Conservation (phyloP, 2,797 vertebrate genomes). For the Allobates femoralis region DNA sequence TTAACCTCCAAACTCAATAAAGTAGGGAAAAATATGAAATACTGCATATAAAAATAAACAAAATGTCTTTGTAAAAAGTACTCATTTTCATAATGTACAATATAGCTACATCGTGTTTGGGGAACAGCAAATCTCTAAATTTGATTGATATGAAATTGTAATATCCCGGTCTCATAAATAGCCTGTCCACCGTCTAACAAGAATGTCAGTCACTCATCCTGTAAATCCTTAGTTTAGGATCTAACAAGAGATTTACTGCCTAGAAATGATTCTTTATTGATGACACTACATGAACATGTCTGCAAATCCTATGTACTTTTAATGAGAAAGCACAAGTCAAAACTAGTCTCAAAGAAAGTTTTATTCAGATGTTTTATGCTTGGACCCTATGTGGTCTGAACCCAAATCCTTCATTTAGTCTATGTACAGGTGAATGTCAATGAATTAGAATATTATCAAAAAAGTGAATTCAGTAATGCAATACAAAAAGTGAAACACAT, state of each 20-base stretch:
- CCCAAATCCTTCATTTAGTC: too few species aligned
- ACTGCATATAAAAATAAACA: background rate
- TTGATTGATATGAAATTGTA: conserved; percentile 49
- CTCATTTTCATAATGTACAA: background rate
- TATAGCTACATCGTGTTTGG: conserved; percentile 23
- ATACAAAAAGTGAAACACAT: too few species aligned
- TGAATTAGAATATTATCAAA: too few species aligned
- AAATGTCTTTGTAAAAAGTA: background rate
- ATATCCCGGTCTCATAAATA: conserved; percentile 66
- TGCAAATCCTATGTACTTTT: conserved; percentile 74
- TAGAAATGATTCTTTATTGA: conserved; percentile 85
- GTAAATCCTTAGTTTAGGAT: conserved; percentile 77
- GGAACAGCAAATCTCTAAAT: conserved; percentile 51
- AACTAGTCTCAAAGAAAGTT: conserved; percentile 75
- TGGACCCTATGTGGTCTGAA: too few species aligned
- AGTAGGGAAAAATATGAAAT: background rate
- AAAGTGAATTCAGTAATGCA: too few species aligned
- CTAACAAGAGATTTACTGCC: conserved; percentile 82
- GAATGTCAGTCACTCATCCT: conserved; percentile 78
- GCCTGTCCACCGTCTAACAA: conserved; percentile 76
- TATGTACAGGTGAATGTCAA: too few species aligned
- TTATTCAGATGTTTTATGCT: conserved; percentile 68
- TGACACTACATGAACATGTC: conserved; percentile 75
- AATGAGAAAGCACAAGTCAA: conserved; percentile 77
- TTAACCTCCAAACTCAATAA: background rate